These are phyloP conservation scores for Drosophila melanosoma DNA, from an alignment of 2,888 invertebrate genomes.

Conservation along the genomic window DNA sequence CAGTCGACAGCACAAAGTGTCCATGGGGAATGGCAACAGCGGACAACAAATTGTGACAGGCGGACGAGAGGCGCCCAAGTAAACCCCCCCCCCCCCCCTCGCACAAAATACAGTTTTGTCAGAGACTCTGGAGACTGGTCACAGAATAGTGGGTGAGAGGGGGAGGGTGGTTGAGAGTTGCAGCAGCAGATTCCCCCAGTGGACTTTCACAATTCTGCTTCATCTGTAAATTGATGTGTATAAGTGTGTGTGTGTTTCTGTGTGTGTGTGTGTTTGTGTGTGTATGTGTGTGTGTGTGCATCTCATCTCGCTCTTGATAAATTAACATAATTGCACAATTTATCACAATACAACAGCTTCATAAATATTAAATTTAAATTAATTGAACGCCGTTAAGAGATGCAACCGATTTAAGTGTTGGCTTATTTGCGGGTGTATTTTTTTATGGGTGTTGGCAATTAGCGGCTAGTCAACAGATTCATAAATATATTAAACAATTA, in stretches of 20 bases:
- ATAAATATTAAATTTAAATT: constrained; percentile 77
- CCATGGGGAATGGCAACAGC: constrained; percentile 54
- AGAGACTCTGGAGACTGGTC: not conserved
- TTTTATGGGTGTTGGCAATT: constrained; percentile 40
- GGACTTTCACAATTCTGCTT: constrained; percentile 25
- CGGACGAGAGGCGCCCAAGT: constrained; percentile 26
- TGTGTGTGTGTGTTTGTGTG: constrained; percentile 14
- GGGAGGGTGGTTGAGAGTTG: constrained; percentile 1
- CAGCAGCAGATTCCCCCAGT: constrained; percentile 2
- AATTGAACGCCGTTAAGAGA: constrained; percentile 61
- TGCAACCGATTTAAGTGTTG: constrained; percentile 24
- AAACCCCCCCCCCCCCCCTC: not conserved
- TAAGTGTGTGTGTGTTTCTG: not conserved
- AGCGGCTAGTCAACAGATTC: constrained; percentile 49
- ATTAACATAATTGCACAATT: constrained; percentile 68
- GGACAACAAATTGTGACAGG: constrained; percentile 59
- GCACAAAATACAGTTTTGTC: constrained; percentile 20
- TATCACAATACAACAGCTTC: constrained; percentile 64
- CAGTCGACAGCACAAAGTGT: constrained; percentile 50
- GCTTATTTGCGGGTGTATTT: not conserved
- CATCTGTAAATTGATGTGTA: constrained; percentile 42
- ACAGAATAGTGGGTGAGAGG: not conserved
- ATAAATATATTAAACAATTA: constrained; percentile 62
- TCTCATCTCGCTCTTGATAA: constrained; percentile 34
- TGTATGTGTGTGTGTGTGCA: constrained; percentile 16